A percentile compares a stretch with the other conserved stretches of the same genome.
Evolutionary conservation across 2,113 vertebrate species (phyloP).

Genomic region (Thymallus thymallus): DNA sequence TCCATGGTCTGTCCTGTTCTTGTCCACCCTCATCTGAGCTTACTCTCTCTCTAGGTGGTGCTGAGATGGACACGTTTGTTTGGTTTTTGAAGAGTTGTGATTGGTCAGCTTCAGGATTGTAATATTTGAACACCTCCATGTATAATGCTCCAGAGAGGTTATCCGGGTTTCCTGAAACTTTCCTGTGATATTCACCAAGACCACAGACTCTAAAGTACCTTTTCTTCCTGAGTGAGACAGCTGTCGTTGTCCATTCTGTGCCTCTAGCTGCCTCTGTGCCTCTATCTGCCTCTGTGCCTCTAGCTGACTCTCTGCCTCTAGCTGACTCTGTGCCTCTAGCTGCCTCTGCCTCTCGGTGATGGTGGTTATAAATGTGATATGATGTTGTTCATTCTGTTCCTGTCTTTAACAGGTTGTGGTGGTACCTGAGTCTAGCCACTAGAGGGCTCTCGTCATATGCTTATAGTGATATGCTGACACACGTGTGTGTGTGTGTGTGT

Average conservation of each 20-base stretch:
- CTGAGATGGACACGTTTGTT: constrained; percentile 1
- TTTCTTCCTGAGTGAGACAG: too few relatives aligned
- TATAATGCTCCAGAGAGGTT: not conserved
- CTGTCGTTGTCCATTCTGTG: not conserved
- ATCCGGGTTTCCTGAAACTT: not conserved
- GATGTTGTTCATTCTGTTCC: not conserved
- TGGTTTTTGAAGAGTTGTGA: not conserved
- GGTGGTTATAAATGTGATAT: not conserved
- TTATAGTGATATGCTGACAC: not conserved
- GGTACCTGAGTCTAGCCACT: too few relatives aligned
- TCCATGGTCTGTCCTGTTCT: not conserved
- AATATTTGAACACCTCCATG: not conserved
- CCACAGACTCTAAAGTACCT: not conserved
- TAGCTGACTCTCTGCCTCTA: too few relatives aligned
- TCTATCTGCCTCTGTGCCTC: too few relatives aligned
- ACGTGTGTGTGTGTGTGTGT: constrained; percentile 1
- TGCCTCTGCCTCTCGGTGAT: too few relatives aligned
- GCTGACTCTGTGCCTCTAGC: too few relatives aligned
- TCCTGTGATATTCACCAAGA: not conserved
- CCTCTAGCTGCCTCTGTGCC: too few relatives aligned
- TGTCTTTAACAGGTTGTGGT: not conserved
- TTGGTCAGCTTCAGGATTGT: not conserved
- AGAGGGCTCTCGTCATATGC: not conserved
- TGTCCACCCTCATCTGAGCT: too few relatives aligned
- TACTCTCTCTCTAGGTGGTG: not conserved